Base-by-base conservation (phyloP, 2,797 vertebrate genomes). In the Percopsis omiscomaycus region DNA sequence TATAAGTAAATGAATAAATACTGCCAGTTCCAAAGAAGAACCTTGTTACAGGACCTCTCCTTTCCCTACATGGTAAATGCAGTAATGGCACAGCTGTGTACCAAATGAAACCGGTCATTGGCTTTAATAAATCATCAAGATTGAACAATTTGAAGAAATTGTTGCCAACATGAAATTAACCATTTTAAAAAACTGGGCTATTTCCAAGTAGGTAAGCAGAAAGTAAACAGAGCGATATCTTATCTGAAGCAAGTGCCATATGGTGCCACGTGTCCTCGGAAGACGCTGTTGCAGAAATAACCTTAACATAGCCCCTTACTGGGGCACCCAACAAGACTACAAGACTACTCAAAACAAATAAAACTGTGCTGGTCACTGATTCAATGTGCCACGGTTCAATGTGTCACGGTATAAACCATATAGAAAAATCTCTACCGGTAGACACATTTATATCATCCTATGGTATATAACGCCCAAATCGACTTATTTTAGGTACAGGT, bases 191-290 rank as follows among this genome's bases (percentile, higher is more conserved):
- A 57, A 80, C 88, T 46, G 27, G 3, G 27, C 11, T 81, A 84
- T 88, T 85, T 89, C 92, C 93, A 91, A 91, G 82, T 37, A 37
- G 8, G 84, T 90, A 89, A 92, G 90, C 88, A 89, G 91, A 88
- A 87, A 88, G 92, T 92, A 37, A 37, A 37, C 32, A 37, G 8
- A 37, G 32, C 6, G 32, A 37, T 93, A 92, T 90, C 91, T 94
- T 93, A 94, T 93, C 94, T 90, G 91, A 88, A 91, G 89, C 85
- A 92, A 80, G 65, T 88, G 88, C 93, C 92, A 94, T 93, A 92
- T 94, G 91, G 92, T 90, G 86, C 86, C 86, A 85, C 82, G 83
- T 87, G 32, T 37, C 32, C 32, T 89, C 87, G 84, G 86, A 86
- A 81, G 86, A 78, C 89, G 92, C 86, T 91, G 89, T 93, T 94